Conservation (phyloP, 2,113 vertebrate species). For the Alligator sinensis region DNA sequence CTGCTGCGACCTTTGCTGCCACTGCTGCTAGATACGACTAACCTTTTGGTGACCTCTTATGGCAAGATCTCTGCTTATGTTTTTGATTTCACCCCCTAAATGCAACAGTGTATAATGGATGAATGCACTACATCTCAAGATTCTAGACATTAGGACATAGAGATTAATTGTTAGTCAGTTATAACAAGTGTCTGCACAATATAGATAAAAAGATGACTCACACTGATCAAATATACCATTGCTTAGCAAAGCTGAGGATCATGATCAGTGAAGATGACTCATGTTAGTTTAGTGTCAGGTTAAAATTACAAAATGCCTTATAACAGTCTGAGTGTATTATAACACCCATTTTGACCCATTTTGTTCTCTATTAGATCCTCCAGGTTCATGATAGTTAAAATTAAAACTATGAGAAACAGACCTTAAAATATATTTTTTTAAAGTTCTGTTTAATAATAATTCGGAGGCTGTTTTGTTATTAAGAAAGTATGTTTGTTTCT, state of each 20-base stretch:
- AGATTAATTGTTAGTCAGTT: background rate
- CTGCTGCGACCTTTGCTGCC: too few relatives aligned
- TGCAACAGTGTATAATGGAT: background rate
- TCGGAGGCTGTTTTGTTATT: too few relatives aligned
- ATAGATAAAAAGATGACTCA: constrained; percentile 8
- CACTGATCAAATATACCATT: background rate
- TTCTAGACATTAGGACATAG: background rate
- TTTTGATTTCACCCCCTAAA: background rate
- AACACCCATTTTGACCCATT: background rate
- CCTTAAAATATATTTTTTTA: background rate
- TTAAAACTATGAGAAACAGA: background rate
- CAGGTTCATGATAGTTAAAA: background rate
- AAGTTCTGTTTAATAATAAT: background rate
- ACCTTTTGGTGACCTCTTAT: background rate
- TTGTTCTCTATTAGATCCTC: background rate
- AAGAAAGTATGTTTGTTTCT: too few relatives aligned
- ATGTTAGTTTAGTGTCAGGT: background rate
- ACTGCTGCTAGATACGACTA: too few relatives aligned
- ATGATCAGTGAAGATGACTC: background rate
- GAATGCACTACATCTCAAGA: background rate
- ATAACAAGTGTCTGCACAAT: background rate
- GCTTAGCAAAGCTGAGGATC: background rate
- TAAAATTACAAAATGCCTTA: background rate
- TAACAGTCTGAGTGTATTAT: background rate
- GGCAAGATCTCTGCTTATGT: background rate